Conservation (phyloP, 2,113 vertebrate species). For the Chascanopsetta lugubris region DNA sequence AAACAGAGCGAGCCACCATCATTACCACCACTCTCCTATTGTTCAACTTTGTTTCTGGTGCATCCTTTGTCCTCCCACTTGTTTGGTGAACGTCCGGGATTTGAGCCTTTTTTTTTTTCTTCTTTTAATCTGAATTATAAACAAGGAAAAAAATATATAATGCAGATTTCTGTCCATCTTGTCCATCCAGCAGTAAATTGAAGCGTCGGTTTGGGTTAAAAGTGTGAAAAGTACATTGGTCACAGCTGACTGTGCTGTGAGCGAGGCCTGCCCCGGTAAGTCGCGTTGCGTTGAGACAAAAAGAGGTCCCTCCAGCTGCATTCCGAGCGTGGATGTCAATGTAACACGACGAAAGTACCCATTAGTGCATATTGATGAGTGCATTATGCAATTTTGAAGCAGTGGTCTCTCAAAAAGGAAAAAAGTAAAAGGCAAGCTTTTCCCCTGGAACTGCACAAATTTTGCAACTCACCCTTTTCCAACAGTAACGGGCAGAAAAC, state of each 20-base stretch:
- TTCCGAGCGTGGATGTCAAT: conserved; percentile 85
- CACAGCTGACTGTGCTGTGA: conserved; percentile 84
- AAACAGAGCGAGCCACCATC: conserved; percentile 51
- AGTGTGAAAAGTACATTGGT: conserved; percentile 82
- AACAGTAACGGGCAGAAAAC: conserved; percentile 87
- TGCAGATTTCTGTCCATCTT: conserved; percentile 73
- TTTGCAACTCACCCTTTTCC: conserved; percentile 86
- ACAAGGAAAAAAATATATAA: conserved; percentile 82
- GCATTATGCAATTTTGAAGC: conserved; percentile 86
- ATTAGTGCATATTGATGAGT: conserved; percentile 90
- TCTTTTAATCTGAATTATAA: conserved; percentile 70
- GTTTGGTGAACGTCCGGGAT: conserved; percentile 82
- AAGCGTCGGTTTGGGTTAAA: conserved; percentile 82
- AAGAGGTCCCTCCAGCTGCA: conserved; percentile 83
- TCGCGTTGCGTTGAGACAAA: conserved; percentile 82
- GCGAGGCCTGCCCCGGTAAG: conserved; percentile 80
- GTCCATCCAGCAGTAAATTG: conserved; percentile 77
- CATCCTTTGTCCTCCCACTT: conserved; percentile 57
- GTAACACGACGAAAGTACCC: conserved; percentile 87
- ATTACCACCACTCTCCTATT: conserved; percentile 63
- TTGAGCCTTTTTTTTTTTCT: conserved; percentile 53
- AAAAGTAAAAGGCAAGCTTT: conserved; percentile 84
- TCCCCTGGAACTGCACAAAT: conserved; percentile 84
- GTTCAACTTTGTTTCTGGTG: conserved; percentile 63
- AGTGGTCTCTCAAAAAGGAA: conserved; percentile 83